phyloP scores from a whole-genome alignment of 2,888 invertebrate species.

The Cremastinae sp. region DNA sequence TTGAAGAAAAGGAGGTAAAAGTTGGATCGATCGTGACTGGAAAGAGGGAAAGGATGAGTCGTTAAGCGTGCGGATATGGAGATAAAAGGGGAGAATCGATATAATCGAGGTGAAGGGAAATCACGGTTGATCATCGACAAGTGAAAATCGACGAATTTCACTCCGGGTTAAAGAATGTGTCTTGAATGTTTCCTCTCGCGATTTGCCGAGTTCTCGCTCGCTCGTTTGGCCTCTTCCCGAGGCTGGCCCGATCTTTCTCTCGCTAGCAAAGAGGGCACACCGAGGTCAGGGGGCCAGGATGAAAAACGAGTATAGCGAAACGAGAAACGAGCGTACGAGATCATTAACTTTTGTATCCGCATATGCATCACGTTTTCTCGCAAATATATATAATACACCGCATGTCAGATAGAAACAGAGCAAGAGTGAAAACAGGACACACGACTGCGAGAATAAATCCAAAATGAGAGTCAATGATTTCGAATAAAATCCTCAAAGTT shows the following conservation, averaged over 20 bases:
- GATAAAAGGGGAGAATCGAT: too few species aligned
- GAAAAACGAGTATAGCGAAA: constrained; percentile 38
- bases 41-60: too few species aligned
- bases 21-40: too few species aligned
- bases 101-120: not conserved
- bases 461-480: too few species aligned
- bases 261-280: constrained; percentile 22
- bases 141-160: constrained; percentile 16
- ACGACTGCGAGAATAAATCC: too few species aligned
- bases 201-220: not conserved
- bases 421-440: too few species aligned
- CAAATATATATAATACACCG: not conserved
- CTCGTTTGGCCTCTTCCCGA: not conserved
- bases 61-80: too few species aligned
- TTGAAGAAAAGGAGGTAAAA: too few species aligned
- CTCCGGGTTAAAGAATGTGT: not conserved
- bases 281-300: constrained; percentile 42
- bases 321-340: constrained; percentile 17
- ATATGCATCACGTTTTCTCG: constrained; percentile 39
- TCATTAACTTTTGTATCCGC: constrained; percentile 3
- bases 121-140: not conserved
- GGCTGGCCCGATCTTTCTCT: not conserved
- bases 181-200: not conserved
- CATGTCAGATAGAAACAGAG: not conserved
- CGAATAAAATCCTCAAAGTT: too few species aligned